Base-by-base conservation (phyloP, 2,113 vertebrate genomes). In the Chrysemys picta region DNA sequence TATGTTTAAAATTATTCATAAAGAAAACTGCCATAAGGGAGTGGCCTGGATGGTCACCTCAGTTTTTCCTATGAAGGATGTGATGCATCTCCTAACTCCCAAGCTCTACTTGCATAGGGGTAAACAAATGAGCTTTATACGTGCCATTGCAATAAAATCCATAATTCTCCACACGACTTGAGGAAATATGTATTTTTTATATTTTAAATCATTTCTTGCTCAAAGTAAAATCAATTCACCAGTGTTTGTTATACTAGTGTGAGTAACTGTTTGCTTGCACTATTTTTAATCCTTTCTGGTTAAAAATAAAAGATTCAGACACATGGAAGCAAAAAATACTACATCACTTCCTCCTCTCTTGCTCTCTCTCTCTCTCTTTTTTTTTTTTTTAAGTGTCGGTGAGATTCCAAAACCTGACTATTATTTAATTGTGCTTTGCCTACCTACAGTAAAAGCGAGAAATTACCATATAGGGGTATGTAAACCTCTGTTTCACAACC, bases 401-500 rank as follows among this genome's bases (percentile, higher is more conserved):
- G 47, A 54, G 31, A 17, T 50, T 91, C 27, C 78, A 62, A 87
- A 89, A 91, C 90, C 95, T 95, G 49, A 24, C 89, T 97, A 87
- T 94, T 95, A 91, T 90, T 97, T 98, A 95, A 95, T 98, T 96
- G 42, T 89, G 80, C 86, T 82, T 97, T 97, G 93, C 85, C 92
- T 97, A 75, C 89, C 91, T 92, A 87, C 62, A 59, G 91, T 87
- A 84, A 94, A 90, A 92, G 91, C 97, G 93, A 97, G 97, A 97
- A 97, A 97, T 97, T 94, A 65, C 98, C 97, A 97, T 98, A 97
- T 98, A 98, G 97, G 98, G 97, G 5, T 98, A 95, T 98, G 79
- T 90, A 96, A 94, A 96, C 95, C 35, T 13, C 81, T 93, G 38
- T 96, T 97, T 97, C 96, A 94, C 59, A 97, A 92, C 47, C 21